Conservation (phyloP, 2,888 invertebrate genomes). For the Papilio elwesi region DNA sequence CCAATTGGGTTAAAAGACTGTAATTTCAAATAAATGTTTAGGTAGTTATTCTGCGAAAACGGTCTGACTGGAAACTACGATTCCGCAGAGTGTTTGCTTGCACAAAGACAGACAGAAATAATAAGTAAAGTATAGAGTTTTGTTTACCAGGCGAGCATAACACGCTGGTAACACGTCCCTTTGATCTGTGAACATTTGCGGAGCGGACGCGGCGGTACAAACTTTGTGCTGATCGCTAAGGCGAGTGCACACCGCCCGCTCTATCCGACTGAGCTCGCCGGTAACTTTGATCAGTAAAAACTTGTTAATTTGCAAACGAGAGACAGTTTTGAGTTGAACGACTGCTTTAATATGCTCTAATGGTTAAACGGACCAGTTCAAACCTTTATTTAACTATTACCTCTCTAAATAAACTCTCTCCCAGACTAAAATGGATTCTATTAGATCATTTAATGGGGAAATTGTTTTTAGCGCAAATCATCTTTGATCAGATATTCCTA, state of each 20-base stretch:
- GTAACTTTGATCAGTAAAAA: slow-evolving; percentile 28
- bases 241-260: slow-evolving; percentile 25
- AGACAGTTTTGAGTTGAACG: slow-evolving; percentile 1
- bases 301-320: not conserved
- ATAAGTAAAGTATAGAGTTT: not conserved
- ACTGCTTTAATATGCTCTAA: not conserved
- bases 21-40: no score
- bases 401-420: no score
- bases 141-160: slow-evolving; percentile 17
- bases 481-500: no score
- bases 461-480: no score
- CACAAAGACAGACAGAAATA: not conserved
- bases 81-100: not conserved
- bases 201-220: not conserved
- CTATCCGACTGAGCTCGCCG: not conserved
- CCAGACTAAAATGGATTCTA: not conserved
- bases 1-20: no score
- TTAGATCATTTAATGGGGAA: no score
- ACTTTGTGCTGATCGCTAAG: slow-evolving; percentile 24
- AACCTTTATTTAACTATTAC: no score
- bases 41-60: no score
- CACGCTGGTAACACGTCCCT: slow-evolving; percentile 15
- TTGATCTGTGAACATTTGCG: slow-evolving; percentile 24
- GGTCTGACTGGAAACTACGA: no score
- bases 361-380: not conserved